These are phyloP conservation scores for Argyra leucocephala DNA, from an alignment of 2,888 invertebrate species.

Conservation along the genomic window DNA sequence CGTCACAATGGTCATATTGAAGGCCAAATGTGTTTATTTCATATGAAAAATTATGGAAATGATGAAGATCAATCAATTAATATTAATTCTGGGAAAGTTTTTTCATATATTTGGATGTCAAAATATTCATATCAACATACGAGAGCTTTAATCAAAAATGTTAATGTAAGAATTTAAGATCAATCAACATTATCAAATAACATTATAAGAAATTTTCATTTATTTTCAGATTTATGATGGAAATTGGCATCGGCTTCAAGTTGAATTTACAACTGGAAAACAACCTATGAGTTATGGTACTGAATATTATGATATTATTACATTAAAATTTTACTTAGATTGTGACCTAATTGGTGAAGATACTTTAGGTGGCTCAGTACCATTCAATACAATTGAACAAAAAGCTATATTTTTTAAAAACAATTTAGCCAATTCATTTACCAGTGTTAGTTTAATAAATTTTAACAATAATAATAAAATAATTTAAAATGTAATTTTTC, in stretches of 20 bases:
- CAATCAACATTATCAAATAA: background rate
- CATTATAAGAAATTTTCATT: background rate
- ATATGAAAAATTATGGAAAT: background rate
- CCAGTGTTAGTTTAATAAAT: too few species aligned
- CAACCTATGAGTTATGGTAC: background rate
- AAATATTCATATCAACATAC: background rate
- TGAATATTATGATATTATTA: background rate
- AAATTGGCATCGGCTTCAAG: background rate
- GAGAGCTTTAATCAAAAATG: background rate
- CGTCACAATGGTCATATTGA: background rate
- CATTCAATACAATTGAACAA: background rate
- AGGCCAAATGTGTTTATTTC: background rate
- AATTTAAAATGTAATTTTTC: too few species aligned
- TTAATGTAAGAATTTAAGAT: background rate
- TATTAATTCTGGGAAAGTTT: background rate
- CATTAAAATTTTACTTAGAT: background rate
- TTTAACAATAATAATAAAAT: too few species aligned
- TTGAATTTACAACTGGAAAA: background rate
- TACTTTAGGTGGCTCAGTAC: background rate
- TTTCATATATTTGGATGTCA: background rate
- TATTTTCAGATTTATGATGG: background rate
- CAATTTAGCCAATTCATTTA: background rate
- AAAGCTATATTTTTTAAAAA: background rate
- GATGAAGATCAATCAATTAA: background rate
- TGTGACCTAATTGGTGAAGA: background rate